Percentiles rank a stretch among this genome's conserved stretches.
phyloP scores from a whole-genome alignment of 2,797 vertebrate species.

The Melanotaenia nigrans region DNA sequence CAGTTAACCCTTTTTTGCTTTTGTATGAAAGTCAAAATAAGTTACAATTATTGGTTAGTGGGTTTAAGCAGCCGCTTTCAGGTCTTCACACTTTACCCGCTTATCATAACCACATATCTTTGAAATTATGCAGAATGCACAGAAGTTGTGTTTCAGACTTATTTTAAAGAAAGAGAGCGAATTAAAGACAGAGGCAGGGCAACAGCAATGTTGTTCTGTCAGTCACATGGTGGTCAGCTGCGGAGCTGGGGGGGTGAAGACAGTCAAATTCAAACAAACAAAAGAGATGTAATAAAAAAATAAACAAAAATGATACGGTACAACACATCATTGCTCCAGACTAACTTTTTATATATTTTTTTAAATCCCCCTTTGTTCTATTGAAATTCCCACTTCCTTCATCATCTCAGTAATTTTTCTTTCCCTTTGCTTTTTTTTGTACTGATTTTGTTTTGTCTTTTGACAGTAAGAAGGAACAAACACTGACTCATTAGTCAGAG shows the following conservation, averaged over 20 bases:
- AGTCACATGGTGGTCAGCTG: constrained; percentile 43
- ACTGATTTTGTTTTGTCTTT: constrained; percentile 30
- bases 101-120: not conserved
- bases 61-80: not conserved
- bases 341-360: not conserved
- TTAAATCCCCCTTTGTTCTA: not conserved
- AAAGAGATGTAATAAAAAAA: too few relatives aligned
- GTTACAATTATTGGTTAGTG: not conserved
- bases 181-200: not conserved
- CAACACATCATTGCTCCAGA: too few relatives aligned
- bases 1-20: constrained; percentile 2
- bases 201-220: constrained; percentile 24
- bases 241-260: not conserved
- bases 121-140: not conserved
- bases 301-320: too few relatives aligned
- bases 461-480: constrained; percentile 8
- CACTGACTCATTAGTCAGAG: constrained; percentile 21
- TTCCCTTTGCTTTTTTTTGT: constrained; percentile 10
- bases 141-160: not conserved
- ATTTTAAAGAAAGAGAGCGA: constrained; percentile 3
- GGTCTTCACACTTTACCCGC: not conserved
- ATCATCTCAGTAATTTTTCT: not conserved
- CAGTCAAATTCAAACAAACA: not conserved
- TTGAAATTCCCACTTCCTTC: not conserved
- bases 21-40: constrained; percentile 4